Evolutionary conservation across 1,140 invertebrate species (phyloP).

Genomic region (Eumeta japonica): DNA sequence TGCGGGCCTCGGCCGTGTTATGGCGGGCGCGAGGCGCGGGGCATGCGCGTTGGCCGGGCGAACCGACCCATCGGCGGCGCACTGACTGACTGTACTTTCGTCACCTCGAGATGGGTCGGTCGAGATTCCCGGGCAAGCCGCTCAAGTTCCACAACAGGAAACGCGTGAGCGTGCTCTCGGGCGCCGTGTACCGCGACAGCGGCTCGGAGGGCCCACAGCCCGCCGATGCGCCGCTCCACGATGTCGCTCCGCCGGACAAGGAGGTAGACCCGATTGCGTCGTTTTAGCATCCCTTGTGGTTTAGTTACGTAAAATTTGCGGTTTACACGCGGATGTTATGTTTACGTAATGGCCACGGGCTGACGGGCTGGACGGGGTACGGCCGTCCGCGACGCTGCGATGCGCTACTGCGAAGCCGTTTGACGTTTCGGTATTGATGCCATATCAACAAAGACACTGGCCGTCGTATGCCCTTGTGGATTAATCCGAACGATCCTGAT

Average conservation of each 20-base stretch:
- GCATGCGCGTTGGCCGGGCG: conserved; percentile 59
- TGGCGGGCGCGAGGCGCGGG: conserved; percentile 55
- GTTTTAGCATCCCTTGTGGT: conserved; percentile 14
- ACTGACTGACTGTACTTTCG: conserved; percentile 53
- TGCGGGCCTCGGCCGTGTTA: no score
- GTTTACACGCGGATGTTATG: conserved; percentile 29
- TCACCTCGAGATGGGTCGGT: conserved; percentile 58
- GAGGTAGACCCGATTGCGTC: conserved; percentile 38
- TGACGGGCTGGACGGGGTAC: no score
- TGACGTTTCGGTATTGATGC: no score
- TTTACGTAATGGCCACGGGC: conserved; percentile 51
- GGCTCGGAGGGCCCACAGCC: conserved; percentile 39
- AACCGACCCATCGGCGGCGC: conserved; percentile 52
- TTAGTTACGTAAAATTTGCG: conserved; percentile 23
- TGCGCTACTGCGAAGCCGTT: no score
- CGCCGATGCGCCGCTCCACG: conserved; percentile 40
- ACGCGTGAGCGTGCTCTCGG: conserved; percentile 71
- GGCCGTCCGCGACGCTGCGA: no score
- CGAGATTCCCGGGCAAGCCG: conserved; percentile 82
- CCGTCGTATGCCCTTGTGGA: no score
- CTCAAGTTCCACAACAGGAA: conserved; percentile 80
- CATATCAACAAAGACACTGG: no score
- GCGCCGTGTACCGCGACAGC: conserved; percentile 47
- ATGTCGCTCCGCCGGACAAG: conserved; percentile 50
- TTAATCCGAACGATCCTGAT: no score